Evolutionary conservation across 2,888 invertebrate species (phyloP).

Genomic region (Chrysina gloriosa): DNA sequence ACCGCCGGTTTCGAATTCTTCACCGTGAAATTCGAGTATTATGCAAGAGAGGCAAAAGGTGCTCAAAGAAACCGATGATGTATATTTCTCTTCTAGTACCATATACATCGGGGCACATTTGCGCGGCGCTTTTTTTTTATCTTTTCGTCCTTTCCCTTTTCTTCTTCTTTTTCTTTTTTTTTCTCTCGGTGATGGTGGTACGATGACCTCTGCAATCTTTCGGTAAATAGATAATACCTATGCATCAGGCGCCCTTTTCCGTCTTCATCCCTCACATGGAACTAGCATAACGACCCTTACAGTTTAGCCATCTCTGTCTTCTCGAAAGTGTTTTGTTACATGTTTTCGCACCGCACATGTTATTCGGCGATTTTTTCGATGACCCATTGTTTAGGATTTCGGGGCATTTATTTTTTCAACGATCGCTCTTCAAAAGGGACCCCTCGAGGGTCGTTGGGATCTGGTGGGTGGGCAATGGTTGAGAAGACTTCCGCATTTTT

Average conservation of each 20-base stretch:
- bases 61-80: neutral
- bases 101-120: too few species aligned
- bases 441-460: neutral
- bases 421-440: neutral
- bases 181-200: too few species aligned
- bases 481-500: neutral
- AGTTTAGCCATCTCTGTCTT: too few species aligned
- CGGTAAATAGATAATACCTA: too few species aligned
- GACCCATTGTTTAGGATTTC: neutral
- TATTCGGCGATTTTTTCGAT: neutral
- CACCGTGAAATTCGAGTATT: neutral
- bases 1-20: neutral
- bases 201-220: too few species aligned
- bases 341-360: neutral
- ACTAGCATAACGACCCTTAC: neutral
- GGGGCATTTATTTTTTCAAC: neutral
- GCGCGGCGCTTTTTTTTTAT: too few species aligned
- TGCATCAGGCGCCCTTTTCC: too few species aligned
- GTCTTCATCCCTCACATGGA: neutral
- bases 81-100: too few species aligned
- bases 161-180: too few species aligned
- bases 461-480: neutral
- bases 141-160: too few species aligned
- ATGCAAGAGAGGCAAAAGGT: neutral
- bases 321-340: neutral